phyloP scores from a whole-genome alignment of 2,888 invertebrate species.

The Saturnia pavonia region DNA sequence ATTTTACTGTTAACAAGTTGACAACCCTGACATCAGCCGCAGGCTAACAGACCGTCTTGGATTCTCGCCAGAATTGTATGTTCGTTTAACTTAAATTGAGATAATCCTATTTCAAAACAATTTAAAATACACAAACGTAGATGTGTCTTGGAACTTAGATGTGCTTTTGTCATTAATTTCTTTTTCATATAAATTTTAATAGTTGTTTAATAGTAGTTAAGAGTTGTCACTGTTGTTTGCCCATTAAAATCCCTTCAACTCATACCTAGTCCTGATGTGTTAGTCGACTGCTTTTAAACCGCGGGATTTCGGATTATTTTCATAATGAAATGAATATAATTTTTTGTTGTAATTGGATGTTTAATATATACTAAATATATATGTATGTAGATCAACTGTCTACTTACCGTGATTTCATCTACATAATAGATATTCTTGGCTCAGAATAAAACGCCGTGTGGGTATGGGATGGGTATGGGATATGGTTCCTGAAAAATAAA shows the following conservation, averaged over 20 bases:
- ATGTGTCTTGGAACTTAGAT: slow-evolving; percentile 29
- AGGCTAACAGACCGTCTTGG: slow-evolving; percentile 39
- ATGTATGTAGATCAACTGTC: too few species aligned
- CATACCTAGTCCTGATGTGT: not conserved
- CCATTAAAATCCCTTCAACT: not conserved
- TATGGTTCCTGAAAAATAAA: too few species aligned
- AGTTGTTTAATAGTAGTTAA: too few species aligned
- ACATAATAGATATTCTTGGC: too few species aligned
- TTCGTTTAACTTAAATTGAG: slow-evolving; percentile 53
- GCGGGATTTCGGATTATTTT: not conserved
- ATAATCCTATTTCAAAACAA: slow-evolving; percentile 43
- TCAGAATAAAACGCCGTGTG: too few species aligned
- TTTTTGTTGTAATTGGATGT: too few species aligned
- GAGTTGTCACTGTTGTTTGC: not conserved
- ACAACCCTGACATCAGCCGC: slow-evolving; percentile 26
- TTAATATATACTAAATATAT: too few species aligned
- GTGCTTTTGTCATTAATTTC: slow-evolving; percentile 35
- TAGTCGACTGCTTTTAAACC: not conserved
- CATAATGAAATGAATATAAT: too few species aligned
- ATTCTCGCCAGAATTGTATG: slow-evolving; percentile 40
- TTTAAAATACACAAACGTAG: slow-evolving; percentile 37
- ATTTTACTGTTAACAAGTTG: not conserved
- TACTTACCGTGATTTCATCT: too few species aligned
- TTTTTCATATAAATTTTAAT: slow-evolving; percentile 26
- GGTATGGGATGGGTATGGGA: too few species aligned